phyloP scores from a whole-genome alignment of 2,113 vertebrate species.

The Marcusenius ussheri region DNA sequence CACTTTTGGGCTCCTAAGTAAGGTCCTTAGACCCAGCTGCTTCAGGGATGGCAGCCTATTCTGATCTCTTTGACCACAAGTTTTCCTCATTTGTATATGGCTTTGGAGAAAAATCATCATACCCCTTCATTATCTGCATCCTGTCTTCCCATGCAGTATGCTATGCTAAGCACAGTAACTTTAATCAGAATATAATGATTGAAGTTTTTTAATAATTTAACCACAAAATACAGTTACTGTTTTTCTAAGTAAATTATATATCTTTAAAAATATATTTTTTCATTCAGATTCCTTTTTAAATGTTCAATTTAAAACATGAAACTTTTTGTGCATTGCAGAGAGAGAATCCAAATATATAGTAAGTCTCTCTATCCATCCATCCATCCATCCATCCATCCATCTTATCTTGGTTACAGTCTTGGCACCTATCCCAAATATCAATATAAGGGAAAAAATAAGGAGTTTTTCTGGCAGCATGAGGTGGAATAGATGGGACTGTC shows the following conservation, averaged over 20 bases:
- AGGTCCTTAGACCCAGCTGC: not conserved
- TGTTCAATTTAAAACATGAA: not conserved
- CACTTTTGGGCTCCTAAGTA: not conserved
- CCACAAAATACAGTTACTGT: not conserved
- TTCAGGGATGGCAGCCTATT: not conserved
- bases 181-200: not conserved
- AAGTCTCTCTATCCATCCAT: too few relatives aligned
- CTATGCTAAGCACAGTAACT: too few relatives aligned
- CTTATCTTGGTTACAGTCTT: not conserved
- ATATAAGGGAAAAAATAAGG: not conserved
- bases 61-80: not conserved
- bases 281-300: too few relatives aligned
- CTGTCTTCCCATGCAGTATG: too few relatives aligned
- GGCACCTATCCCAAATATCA: not conserved
- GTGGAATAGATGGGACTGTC: not conserved
- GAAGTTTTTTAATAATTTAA: not conserved
- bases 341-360: not conserved
- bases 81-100: not conserved
- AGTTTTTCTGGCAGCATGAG: not conserved
- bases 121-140: too few relatives aligned
- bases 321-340: constrained; percentile 12
- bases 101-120: not conserved
- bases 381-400: constrained; percentile 10
- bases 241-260: not conserved
- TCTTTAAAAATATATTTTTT: not conserved